Evolutionary conservation across 2,888 invertebrate genomes (phyloP).

Genomic region (Agrotis ipsilon): DNA sequence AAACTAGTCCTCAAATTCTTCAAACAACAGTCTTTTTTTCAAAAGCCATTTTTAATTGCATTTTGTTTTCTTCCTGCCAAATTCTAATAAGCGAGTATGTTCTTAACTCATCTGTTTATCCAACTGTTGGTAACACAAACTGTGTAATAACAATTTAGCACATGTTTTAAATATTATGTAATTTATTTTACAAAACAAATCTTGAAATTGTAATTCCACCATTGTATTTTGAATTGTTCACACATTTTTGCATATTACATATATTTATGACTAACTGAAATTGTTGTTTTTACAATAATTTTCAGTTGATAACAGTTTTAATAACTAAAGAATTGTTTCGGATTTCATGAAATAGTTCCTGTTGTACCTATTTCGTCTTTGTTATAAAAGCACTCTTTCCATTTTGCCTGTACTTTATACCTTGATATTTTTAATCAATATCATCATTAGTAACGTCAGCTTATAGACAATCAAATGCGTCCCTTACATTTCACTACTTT

Average conservation of each 20-base stretch:
- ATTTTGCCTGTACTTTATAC: neutral
- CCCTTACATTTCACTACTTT: neutral
- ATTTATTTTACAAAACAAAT: conserved; percentile 12
- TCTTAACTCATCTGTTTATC: conserved; percentile 1
- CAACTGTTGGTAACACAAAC: neutral
- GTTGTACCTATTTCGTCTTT: no score
- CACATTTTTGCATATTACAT: neutral
- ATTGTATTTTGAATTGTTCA: conserved; percentile 3
- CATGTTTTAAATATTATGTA: conserved; percentile 3
- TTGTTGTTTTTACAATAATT: conserved; percentile 1
- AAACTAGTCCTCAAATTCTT: neutral
- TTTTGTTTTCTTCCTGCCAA: no score
- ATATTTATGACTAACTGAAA: conserved; percentile 6
- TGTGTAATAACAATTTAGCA: neutral
- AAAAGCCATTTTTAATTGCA: no score
- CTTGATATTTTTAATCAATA: neutral
- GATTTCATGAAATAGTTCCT: neutral
- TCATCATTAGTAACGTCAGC: neutral
- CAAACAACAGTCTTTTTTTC: no score
- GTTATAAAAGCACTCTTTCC: no score
- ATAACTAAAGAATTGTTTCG: neutral
- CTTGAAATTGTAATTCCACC: neutral
- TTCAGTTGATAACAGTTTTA: neutral
- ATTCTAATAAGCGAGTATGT: neutral
- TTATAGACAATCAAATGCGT: neutral